A percentile compares a stretch with the other conserved stretches of the same genome.
Evolutionary conservation across 2,797 vertebrate genomes (phyloP).

Genomic region (Australoheros facetus): DNA sequence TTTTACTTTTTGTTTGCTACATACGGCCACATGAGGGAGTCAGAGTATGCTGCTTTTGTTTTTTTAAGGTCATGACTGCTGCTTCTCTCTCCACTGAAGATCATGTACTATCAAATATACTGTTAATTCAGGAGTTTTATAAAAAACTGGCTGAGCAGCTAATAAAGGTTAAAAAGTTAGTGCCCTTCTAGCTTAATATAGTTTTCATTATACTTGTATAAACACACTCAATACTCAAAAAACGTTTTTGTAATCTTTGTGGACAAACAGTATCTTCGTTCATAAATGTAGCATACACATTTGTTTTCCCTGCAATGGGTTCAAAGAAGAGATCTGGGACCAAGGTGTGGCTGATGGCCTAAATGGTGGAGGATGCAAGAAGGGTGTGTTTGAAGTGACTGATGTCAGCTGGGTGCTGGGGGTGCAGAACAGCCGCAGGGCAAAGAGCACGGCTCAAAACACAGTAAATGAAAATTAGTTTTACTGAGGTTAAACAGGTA

Average conservation of each 20-base stretch:
- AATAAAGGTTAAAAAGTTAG: not conserved
- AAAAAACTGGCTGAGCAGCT: not conserved
- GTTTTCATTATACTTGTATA: fast-evolving
- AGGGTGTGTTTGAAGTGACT: too few species aligned
- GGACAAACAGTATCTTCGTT: fast-evolving
- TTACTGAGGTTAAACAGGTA: too few species aligned
- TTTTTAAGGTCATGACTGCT: fast-evolving
- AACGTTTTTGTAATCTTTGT: not conserved
- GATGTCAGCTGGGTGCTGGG: too few species aligned
- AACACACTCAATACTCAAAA: not conserved
- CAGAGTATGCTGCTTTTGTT: not conserved
- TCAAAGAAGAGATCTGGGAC: too few species aligned
- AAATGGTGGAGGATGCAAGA: too few species aligned
- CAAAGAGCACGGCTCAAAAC: too few species aligned
- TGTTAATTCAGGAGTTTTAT: not conserved
- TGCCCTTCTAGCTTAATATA: too few species aligned
- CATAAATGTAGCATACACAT: not conserved
- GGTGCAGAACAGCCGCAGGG: too few species aligned
- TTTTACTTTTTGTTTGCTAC: not conserved
- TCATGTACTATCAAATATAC: fast-evolving
- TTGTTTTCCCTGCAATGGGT: fast-evolving
- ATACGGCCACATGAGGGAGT: conserved; percentile 35
- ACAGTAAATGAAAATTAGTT: too few species aligned
- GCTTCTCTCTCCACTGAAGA: not conserved
- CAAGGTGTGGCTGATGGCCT: too few species aligned